These are phyloP conservation scores for Phoeniculus purpureus DNA, from an alignment of 2,797 vertebrate genomes.

Conservation along the genomic window DNA sequence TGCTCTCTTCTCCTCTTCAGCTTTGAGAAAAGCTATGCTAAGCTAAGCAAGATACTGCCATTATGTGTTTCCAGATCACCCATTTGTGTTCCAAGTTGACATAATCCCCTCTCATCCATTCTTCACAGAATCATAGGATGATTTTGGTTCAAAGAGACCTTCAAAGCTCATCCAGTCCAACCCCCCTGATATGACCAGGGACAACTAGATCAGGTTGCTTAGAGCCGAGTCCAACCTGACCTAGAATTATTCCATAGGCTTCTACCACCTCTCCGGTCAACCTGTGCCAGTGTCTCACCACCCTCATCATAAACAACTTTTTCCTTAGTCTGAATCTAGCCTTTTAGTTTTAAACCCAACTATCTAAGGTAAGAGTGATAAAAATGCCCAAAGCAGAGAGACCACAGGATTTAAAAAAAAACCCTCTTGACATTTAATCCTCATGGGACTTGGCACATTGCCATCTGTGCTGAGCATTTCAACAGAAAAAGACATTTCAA, in stretches of 20 bases:
- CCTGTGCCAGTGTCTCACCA: neutral
- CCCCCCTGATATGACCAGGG: neutral
- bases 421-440: neutral
- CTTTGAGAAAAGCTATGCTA: neutral
- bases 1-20: neutral
- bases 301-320: accelerated
- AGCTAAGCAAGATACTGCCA: neutral
- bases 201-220: neutral
- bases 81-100: neutral
- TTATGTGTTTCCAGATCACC: neutral
- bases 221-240: no score
- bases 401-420: neutral
- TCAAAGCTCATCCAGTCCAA: neutral
- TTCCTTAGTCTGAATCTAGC: neutral
- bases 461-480: neutral
- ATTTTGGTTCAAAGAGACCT: no score
- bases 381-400: neutral
- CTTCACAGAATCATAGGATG: neutral
- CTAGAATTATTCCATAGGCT: neutral
- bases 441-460: neutral
- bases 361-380: neutral
- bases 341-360: neutral
- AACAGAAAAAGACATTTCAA: neutral
- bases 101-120: neutral
- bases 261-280: neutral